Percentiles rank a stretch among this genome's conserved stretches.
Conservation (phyloP, 2,797 vertebrate species). For the Centropyge bicolor region DNA sequence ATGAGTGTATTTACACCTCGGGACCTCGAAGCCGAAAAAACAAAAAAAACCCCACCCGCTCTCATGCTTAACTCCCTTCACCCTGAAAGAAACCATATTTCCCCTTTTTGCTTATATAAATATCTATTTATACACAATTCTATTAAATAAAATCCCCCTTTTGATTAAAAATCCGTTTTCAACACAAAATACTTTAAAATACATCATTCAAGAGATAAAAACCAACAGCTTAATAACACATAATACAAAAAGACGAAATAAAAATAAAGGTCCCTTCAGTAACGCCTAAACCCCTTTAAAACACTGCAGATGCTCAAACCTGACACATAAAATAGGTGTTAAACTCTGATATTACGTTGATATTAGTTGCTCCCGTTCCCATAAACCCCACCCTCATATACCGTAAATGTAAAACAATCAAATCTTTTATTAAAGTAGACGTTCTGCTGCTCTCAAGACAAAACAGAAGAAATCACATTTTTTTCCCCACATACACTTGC, state of each 20-base stretch:
- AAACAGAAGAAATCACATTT: constrained; percentile 56
- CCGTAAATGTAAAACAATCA: constrained; percentile 53
- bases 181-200: constrained; percentile 81
- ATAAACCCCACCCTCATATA: constrained; percentile 40
- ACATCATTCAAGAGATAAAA: constrained; percentile 77
- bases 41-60: constrained; percentile 38
- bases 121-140: constrained; percentile 77
- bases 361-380: constrained; percentile 42
- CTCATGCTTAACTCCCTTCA: constrained; percentile 39
- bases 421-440: constrained; percentile 53
- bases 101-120: constrained; percentile 72
- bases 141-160: constrained; percentile 80
- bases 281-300: constrained; percentile 61
- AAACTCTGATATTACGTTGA: constrained; percentile 65
- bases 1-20: constrained; percentile 68
- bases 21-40: constrained; percentile 45
- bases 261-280: constrained; percentile 70
- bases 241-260: constrained; percentile 65
- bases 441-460: constrained; percentile 41
- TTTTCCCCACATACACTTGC: constrained; percentile 38
- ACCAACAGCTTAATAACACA: constrained; percentile 63
- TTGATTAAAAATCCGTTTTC: constrained; percentile 65
- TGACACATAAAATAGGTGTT: constrained; percentile 66
- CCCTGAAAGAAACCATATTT: constrained; percentile 51
- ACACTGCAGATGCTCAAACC: constrained; percentile 58